These are phyloP conservation scores for Antheraea yamamai DNA, from an alignment of 2,888 invertebrate genomes.

Conservation along the genomic window DNA sequence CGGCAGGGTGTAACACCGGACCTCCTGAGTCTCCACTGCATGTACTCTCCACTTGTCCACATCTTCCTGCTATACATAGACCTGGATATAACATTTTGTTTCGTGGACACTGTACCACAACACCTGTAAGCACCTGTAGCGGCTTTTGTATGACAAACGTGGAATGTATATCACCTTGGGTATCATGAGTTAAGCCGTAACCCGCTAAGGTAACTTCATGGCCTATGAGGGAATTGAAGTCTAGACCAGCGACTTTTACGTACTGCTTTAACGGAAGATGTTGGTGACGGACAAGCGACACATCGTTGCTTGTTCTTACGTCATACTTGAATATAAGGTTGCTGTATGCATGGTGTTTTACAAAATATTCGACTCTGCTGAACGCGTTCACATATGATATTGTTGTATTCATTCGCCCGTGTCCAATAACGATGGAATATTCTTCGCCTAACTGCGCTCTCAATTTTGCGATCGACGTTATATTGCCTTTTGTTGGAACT, in stretches of 20 bases:
- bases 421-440: neutral
- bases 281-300: neutral
- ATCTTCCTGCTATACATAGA: neutral
- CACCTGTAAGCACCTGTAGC: neutral
- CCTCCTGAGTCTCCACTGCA: neutral
- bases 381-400: neutral
- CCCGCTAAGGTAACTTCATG: slow-evolving; percentile 3
- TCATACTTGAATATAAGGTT: neutral
- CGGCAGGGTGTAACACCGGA: slow-evolving; percentile 1
- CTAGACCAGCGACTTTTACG: neutral
- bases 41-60: neutral
- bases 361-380: neutral
- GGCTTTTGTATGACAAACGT: neutral
- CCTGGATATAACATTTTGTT: neutral
- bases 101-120: neutral
- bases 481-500: neutral
- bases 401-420: neutral
- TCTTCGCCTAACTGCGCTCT: neutral
- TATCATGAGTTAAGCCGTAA: neutral
- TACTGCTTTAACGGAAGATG: neutral
- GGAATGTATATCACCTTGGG: neutral
- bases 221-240: neutral
- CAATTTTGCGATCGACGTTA: neutral
- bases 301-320: neutral
- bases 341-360: neutral